A percentile compares a stretch with the other conserved stretches of the same genome.
Evolutionary conservation across 2,113 vertebrate genomes (phyloP).

Genomic region (Dendrocopos noguchii): DNA sequence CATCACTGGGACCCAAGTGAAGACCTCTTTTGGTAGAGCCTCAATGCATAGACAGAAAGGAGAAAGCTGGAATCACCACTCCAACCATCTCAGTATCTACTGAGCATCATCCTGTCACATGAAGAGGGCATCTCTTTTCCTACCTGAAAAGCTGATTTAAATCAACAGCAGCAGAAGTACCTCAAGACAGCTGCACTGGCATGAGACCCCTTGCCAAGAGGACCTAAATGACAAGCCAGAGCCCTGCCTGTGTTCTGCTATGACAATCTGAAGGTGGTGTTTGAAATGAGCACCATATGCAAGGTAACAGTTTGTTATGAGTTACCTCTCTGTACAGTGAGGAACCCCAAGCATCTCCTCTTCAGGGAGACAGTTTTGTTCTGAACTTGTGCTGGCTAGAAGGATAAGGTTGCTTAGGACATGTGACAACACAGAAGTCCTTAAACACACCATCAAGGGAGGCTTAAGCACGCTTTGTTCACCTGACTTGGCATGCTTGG

Average conservation of each 20-base stretch:
- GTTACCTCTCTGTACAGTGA: background rate
- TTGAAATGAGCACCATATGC: background rate
- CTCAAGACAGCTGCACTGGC: background rate
- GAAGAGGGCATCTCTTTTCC: background rate
- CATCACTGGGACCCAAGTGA: slow-evolving; percentile 80
- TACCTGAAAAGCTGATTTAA: background rate
- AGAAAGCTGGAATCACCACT: background rate
- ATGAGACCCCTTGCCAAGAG: background rate
- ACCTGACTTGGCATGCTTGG: background rate
- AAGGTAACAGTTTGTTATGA: background rate
- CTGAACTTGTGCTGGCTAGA: background rate
- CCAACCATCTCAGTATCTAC: background rate
- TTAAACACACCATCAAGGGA: background rate
- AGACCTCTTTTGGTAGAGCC: slow-evolving; percentile 73
- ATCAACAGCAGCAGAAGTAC: background rate
- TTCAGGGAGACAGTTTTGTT: background rate
- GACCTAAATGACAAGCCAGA: background rate
- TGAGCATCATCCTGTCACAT: fast-evolving
- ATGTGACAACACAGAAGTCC: background rate
- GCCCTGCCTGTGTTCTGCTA: background rate
- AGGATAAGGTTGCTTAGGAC: background rate
- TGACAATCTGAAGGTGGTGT: background rate
- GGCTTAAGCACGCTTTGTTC: background rate
- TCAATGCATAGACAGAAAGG: slow-evolving; percentile 9
- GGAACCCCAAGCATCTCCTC: background rate